Evolutionary conservation across 2,797 vertebrate species (phyloP).

Genomic region (Oreochromis grahami): DNA sequence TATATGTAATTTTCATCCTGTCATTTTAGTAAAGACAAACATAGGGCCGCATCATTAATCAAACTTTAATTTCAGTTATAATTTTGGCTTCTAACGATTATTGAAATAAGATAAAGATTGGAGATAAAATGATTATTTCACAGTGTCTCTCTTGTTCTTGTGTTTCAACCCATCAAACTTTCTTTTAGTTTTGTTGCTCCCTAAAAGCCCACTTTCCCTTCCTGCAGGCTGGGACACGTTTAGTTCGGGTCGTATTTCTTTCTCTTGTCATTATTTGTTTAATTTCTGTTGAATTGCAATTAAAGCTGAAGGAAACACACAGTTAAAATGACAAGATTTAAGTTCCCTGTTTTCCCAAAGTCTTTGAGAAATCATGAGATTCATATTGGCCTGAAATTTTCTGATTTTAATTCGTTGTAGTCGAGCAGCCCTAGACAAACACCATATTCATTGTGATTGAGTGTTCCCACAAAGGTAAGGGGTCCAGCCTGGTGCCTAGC

Average conservation of each 20-base stretch:
- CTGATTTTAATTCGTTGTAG: background rate
- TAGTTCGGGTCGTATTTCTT: background rate
- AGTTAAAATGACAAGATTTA: background rate
- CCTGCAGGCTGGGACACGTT: background rate
- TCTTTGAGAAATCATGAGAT: background rate
- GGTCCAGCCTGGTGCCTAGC: slow-evolving; percentile 43
- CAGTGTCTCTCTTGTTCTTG: background rate
- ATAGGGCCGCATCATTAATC: background rate
- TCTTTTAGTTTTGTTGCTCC: background rate
- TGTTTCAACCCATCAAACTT: background rate
- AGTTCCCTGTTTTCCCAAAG: background rate
- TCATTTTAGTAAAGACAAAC: slow-evolving; percentile 19
- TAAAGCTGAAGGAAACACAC: background rate
- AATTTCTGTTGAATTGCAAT: background rate
- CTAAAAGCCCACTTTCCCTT: background rate
- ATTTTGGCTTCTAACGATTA: background rate
- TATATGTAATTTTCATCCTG: background rate
- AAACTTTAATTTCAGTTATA: background rate
- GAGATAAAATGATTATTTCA: background rate
- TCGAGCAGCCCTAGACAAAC: background rate
- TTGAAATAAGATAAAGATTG: background rate
- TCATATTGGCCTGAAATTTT: background rate
- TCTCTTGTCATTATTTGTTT: background rate
- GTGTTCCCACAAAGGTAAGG: slow-evolving; percentile 26
- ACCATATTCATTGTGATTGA: slow-evolving; percentile 9